A percentile compares a stretch with the other conserved stretches of the same genome.
phyloP scores from a whole-genome alignment of 2,888 invertebrate genomes.

The Melanostoma scalare region DNA sequence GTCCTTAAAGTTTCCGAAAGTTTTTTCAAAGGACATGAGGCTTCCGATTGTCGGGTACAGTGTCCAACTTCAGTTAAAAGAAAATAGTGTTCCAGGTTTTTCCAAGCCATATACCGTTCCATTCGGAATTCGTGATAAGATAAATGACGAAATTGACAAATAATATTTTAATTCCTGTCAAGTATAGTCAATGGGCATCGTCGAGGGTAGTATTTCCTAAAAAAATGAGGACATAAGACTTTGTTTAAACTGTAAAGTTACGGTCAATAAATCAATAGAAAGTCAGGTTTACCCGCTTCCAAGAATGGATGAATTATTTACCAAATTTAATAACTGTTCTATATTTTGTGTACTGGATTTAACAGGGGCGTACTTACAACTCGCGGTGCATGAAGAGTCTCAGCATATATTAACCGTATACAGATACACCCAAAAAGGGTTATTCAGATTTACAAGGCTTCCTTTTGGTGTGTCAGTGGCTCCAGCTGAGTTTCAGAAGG shows the following conservation, averaged over 20 bases:
- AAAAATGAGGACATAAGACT: not conserved
- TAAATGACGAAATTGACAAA: not conserved
- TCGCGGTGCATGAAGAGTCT: not conserved
- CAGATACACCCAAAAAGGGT: not conserved
- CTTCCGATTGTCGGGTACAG: not conserved
- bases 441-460: conserved; percentile 18
- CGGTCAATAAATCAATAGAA: not conserved
- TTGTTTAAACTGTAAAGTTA: not conserved
- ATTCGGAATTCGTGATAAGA: not conserved
- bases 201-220: not conserved
- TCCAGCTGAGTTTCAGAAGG: conserved; percentile 42
- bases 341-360: not conserved
- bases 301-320: conserved; percentile 35
- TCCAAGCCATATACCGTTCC: not conserved
- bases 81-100: not conserved
- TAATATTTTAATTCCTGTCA: not conserved
- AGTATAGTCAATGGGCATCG: not conserved
- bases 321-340: not conserved
- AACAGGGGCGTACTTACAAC: not conserved
- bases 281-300: conserved; percentile 41
- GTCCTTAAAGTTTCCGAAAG: not conserved
- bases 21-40: conserved; percentile 3
- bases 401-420: not conserved
- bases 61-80: not conserved
- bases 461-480: conserved; percentile 50